phyloP scores from a whole-genome alignment of 2,888 invertebrate genomes.

The Sarcophaga caerulescens region DNA sequence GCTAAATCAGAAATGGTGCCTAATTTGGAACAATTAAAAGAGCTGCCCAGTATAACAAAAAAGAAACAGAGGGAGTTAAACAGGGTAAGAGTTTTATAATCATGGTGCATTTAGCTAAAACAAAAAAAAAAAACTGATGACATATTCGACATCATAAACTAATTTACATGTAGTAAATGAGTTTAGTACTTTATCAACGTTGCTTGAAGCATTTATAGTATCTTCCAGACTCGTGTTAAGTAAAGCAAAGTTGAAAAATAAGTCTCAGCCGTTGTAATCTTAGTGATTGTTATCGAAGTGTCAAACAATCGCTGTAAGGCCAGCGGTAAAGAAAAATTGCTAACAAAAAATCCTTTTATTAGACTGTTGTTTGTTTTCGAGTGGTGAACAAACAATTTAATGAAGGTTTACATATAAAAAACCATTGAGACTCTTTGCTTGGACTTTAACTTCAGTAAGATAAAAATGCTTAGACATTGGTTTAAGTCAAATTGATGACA shows the following conservation, averaged over 20 bases:
- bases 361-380: slow-evolving; percentile 75
- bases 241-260: slow-evolving; percentile 52
- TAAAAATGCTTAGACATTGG: slow-evolving; percentile 70
- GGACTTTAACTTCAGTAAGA: slow-evolving; percentile 47
- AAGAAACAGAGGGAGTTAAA: slow-evolving; percentile 82
- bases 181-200: slow-evolving; percentile 71
- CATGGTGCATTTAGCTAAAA: background rate
- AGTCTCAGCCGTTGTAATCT: slow-evolving; percentile 81
- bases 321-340: slow-evolving; percentile 76
- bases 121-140: slow-evolving; percentile 75
- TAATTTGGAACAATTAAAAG: slow-evolving; percentile 83
- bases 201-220: slow-evolving; percentile 71
- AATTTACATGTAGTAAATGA: slow-evolving; percentile 56
- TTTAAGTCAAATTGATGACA: slow-evolving; percentile 77
- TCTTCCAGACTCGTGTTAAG: slow-evolving; percentile 73
- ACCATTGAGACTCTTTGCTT: slow-evolving; percentile 38
- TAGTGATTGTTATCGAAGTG: slow-evolving; percentile 75
- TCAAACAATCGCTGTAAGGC: slow-evolving; percentile 79
- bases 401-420: slow-evolving; percentile 67
- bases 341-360: slow-evolving; percentile 48
- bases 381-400: slow-evolving; percentile 73
- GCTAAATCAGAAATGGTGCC: slow-evolving; percentile 73
- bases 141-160: slow-evolving; percentile 80
- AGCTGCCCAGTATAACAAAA: slow-evolving; percentile 76
- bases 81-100: slow-evolving; percentile 72